Evolutionary conservation across 2,113 vertebrate species (phyloP), one percentile per base, ranked within the genome.

Genomic region (Poeciliopsis occidentalis): DNA sequence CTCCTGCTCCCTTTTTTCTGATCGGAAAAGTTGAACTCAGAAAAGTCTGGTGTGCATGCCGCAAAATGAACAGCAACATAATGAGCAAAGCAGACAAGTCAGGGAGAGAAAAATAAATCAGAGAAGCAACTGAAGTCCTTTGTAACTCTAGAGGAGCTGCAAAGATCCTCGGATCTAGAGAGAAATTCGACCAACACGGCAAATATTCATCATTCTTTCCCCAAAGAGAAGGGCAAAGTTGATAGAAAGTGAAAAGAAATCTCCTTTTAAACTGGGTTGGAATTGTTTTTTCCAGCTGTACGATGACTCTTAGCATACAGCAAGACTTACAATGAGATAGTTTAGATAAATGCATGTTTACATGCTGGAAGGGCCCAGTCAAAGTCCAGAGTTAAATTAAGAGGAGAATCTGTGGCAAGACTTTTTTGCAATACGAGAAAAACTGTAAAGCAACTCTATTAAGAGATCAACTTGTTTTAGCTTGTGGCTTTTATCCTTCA

Each of bases 1-100:
- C 37, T 98, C 97, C 83, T 95, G 94, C 82, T 99, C 96, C 54
- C 97, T 91, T 88, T 97, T 97, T 44, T 97, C 97, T 98, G 92
- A 68, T 71, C 17, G 60, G 26, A 61, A 4, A 15, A n/a, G 22
- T 17, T 29, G 13, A 22, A 29, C 54, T 74, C 30, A 67, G 13
- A 34, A 24, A 57, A 57, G 22, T 8, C 4, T 57, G 51, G 51
- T 24, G 51, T n/a, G 51, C 51, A 24, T 54, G 2, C 6, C 8
- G 7, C 7, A 22, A 57, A n/a, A 10, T 57, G 24, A 24, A 2
- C 15, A 54, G 19, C 17, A 54, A 22, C 19, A 19, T 7, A 54
- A 54, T 8, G 22, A 54, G 17, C 51, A 24, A 24, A 57, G 51
- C 51, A 57, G 51, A n/a, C 24, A 57, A 24, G 51, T 24, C 7